Base-by-base conservation (phyloP, 2,888 invertebrate genomes). In the Muschampia staudingeri region DNA sequence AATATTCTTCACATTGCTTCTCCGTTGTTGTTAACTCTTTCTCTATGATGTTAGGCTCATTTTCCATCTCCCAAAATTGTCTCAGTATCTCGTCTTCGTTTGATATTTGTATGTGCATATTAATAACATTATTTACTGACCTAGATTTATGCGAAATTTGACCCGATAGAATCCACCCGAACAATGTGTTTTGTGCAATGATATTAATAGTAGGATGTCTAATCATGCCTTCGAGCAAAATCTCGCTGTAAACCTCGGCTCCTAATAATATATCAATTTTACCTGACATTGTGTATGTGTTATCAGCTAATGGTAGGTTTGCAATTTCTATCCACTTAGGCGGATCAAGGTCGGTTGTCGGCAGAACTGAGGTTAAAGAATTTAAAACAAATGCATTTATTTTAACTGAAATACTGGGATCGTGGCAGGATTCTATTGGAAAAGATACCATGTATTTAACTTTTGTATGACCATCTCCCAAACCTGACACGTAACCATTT, bases 111-210 rank as follows among this genome's bases (percentile, higher is more conserved):
- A 44, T 25, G 40, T 79, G 82, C 75, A 82, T 48, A n/a, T 34
- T 82, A 19, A 76, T 44, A 48, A 76, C 44, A 7, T 56, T 67
- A 11, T 19, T 56, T 40, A 30, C 12, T 25, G 40, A 44, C 25
- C 8, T 14, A 52, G 16, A 25, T 19, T 61, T 16, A 25, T 25
- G 12, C 25, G 25, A 25, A 25, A 25, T 25, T 65, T 48, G 48
- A 2, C 87, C 90, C 0, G 87, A 89, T 11, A 89, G 7, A 25
- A 89, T 83, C 89, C 89, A 89, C 0, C 88, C 88, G 0, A 89
- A 76, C 8, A 5, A 65, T 0, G 89, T 88, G 14, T 84, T 71
- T 80, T 90, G 89, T 19, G 84, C 85, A 16, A 83, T 19, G 16
- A 81, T 69, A 7, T 81, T 71, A 1, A 86, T 84, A 9, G 40